phyloP scores from a whole-genome alignment of 2,797 vertebrate species.

The Pterois miles region DNA sequence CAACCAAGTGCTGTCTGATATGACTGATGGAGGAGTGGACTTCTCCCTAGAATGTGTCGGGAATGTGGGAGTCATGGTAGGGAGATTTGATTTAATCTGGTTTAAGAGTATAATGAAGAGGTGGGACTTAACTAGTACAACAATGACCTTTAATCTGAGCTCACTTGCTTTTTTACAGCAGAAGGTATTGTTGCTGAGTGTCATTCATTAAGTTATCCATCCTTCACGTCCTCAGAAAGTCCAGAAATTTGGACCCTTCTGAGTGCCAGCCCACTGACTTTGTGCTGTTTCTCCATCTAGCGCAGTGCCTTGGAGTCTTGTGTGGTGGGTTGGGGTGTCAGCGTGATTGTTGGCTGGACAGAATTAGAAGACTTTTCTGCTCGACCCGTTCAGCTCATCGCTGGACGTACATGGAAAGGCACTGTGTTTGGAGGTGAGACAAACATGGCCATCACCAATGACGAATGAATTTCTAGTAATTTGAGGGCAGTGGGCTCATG shows the following conservation, averaged over 20 bases:
- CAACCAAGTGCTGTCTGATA: constrained; percentile 87
- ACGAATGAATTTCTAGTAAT: not conserved
- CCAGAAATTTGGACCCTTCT: not conserved
- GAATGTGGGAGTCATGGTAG: constrained; percentile 92
- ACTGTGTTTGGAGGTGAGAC: constrained; percentile 90
- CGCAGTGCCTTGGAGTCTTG: constrained; percentile 91
- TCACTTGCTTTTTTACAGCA: not conserved
- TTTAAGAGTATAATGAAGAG: not conserved
- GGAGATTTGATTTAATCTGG: too few relatives aligned
- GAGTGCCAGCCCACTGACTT: not conserved
- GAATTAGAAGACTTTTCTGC: constrained; percentile 86
- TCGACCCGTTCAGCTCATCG: constrained; percentile 88
- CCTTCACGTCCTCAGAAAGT: not conserved
- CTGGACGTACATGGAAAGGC: constrained; percentile 94
- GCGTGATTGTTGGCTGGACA: constrained; percentile 93
- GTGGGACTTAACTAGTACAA: not conserved
- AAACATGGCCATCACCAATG: not conserved
- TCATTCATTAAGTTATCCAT: not conserved
- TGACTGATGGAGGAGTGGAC: constrained; percentile 93
- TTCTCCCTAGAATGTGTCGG: constrained; percentile 95
- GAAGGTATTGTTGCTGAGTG: not conserved
- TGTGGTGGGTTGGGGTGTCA: constrained; percentile 91
- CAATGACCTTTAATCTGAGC: not conserved
- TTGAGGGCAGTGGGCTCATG: not conserved
- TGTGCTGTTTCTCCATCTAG: constrained; percentile 67